These are phyloP conservation scores for Neodiprion pinetum DNA, from an alignment of 1,140 invertebrate genomes.

Conservation along the genomic window DNA sequence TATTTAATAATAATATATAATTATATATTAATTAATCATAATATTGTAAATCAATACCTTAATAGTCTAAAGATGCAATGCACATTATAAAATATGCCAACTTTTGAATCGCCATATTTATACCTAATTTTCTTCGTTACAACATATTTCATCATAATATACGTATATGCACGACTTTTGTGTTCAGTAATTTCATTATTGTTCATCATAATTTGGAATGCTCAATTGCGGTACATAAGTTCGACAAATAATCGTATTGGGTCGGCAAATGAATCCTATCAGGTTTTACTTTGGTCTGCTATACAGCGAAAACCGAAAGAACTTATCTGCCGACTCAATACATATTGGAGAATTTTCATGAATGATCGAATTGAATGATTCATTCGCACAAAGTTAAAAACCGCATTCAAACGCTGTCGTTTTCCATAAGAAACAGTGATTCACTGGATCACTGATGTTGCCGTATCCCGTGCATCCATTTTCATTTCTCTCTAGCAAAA, in stretches of 20 bases:
- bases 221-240: slow-evolving; percentile 30
- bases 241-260: background rate
- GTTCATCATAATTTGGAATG: slow-evolving; percentile 38
- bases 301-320: too few relatives aligned
- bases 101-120: slow-evolving; percentile 17
- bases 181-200: slow-evolving; percentile 10
- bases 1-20: slow-evolving; percentile 50
- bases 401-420: too few relatives aligned
- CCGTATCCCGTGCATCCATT: too few relatives aligned
- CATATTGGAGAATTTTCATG: too few relatives aligned
- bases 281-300: too few relatives aligned
- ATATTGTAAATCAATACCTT: slow-evolving; percentile 45
- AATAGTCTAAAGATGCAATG: slow-evolving; percentile 50
- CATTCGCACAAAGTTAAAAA: too few relatives aligned
- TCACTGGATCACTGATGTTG: too few relatives aligned
- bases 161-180: background rate
- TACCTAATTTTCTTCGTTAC: slow-evolving; percentile 23
- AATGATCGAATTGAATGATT: too few relatives aligned
- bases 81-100: slow-evolving; percentile 41
- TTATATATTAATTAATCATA: slow-evolving; percentile 54
- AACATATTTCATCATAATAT: background rate
- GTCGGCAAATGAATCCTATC: too few relatives aligned
- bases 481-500: too few relatives aligned
- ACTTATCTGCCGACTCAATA: too few relatives aligned
- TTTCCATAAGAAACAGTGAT: too few relatives aligned